These are phyloP conservation scores for Tachuris rubrigastra DNA, from an alignment of 2,113 vertebrate species.

Conservation along the genomic window DNA sequence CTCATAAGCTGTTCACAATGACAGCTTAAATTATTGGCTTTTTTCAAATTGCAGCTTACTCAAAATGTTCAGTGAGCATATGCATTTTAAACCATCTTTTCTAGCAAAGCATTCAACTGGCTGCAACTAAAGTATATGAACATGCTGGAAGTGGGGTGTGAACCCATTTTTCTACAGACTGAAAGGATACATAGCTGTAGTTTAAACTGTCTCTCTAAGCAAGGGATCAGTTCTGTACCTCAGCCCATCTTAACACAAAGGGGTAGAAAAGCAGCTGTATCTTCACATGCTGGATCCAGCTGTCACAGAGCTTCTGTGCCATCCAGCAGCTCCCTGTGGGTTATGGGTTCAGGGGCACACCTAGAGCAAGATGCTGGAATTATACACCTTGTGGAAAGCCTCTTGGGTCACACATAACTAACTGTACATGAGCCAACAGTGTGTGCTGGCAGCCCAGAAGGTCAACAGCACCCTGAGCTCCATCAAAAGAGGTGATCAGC, in stretches of 20 bases:
- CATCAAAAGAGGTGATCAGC: not conserved
- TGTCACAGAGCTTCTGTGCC: not conserved
- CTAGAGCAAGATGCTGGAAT: not conserved
- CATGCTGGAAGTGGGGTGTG: not conserved
- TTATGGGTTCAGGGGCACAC: not conserved
- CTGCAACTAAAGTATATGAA: not conserved
- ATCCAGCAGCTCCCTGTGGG: not conserved
- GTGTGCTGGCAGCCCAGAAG: not conserved
- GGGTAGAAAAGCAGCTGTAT: not conserved
- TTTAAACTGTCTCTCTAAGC: not conserved
- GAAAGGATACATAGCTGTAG: not conserved
- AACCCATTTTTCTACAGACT: not conserved
- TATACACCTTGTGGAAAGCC: not conserved
- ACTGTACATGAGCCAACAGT: not conserved
- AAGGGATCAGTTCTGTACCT: not conserved
- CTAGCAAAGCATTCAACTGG: not conserved
- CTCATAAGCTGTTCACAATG: not conserved
- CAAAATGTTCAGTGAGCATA: not conserved
- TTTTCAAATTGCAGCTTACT: not conserved
- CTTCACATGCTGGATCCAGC: not conserved
- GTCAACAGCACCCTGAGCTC: not conserved
- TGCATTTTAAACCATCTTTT: not conserved
- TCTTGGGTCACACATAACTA: not conserved
- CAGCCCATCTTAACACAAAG: not conserved
- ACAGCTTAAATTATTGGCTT: not conserved